Percentiles rank a stretch among this genome's conserved stretches.
These are phyloP conservation scores for Procambarus clarkii DNA, from an alignment of 1,140 invertebrate genomes.

Conservation along the genomic window DNA sequence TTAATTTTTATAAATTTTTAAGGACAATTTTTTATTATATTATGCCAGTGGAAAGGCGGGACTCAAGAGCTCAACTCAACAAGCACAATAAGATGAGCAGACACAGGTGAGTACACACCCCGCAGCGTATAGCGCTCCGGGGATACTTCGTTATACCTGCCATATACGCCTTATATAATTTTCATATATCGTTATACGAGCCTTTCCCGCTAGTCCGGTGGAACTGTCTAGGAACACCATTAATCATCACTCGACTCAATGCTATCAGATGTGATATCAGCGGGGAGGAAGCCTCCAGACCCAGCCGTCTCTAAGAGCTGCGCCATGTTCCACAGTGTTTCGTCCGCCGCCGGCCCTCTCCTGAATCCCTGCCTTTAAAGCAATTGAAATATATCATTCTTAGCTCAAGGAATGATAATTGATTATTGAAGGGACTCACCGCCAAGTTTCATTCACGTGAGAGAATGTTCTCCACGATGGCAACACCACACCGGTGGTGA, in stretches of 20 bases:
- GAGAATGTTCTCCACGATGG: not conserved
- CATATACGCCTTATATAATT: slow-evolving; percentile 66
- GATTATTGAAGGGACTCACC: slow-evolving; percentile 39
- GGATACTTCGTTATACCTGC: slow-evolving; percentile 56
- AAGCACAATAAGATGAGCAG: too few species aligned
- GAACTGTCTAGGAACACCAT: slow-evolving; percentile 63
- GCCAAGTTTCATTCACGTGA: not conserved
- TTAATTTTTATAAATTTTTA: too few species aligned
- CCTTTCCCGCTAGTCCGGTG: slow-evolving; percentile 30
- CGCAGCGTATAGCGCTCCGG: not conserved
- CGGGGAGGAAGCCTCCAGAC: slow-evolving; percentile 30
- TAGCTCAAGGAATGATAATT: slow-evolving; percentile 54
- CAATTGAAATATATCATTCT: slow-evolving; percentile 43
- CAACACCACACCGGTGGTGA: not conserved
- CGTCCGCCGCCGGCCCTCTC: not conserved
- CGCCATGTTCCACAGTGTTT: slow-evolving; percentile 49
- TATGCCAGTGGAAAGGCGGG: too few species aligned
- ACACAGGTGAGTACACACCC: not conserved
- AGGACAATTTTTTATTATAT: too few species aligned
- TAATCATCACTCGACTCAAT: slow-evolving; percentile 66
- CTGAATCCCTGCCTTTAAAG: slow-evolving; percentile 10
- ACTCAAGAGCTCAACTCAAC: too few species aligned
- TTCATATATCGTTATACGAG: slow-evolving; percentile 60
- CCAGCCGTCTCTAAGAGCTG: slow-evolving; percentile 12
- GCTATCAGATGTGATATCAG: slow-evolving; percentile 67